Conservation (phyloP, 2,888 invertebrate genomes). For the Schizotus pectinicornis region DNA sequence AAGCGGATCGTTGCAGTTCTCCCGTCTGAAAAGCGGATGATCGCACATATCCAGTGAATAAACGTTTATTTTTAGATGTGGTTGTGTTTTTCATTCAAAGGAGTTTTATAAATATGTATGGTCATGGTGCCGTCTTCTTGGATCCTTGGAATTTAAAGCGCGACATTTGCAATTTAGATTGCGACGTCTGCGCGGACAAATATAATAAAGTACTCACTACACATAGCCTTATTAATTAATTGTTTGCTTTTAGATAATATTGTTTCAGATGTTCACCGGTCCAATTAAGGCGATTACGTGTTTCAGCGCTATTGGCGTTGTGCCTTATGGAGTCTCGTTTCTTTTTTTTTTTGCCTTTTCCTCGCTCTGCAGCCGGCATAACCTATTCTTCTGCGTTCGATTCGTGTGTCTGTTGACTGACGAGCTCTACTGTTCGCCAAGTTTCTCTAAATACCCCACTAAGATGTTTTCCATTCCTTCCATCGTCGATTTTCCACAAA, state of each 20-base stretch:
- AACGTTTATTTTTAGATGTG: slow-evolving; percentile 46
- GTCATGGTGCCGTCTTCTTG: slow-evolving; percentile 50
- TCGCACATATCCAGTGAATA: slow-evolving; percentile 26
- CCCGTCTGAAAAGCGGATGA: neutral
- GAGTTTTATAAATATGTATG: slow-evolving; percentile 51
- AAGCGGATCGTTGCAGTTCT: too few species aligned
- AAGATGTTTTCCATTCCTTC: too few species aligned
- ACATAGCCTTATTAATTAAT: slow-evolving; percentile 22
- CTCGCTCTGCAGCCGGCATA: too few species aligned
- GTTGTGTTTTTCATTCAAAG: slow-evolving; percentile 40
- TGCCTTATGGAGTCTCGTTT: neutral
- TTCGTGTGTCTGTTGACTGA: too few species aligned
- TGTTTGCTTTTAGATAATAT: slow-evolving; percentile 13
- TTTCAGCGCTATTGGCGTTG: neutral
- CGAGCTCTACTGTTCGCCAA: too few species aligned
- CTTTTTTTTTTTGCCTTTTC: neutral
- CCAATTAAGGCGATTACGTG: neutral
- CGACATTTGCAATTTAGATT: slow-evolving; percentile 51
- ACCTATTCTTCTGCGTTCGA: too few species aligned
- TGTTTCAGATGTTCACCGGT: slow-evolving; percentile 6
- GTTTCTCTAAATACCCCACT: too few species aligned
- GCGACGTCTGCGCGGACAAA: slow-evolving; percentile 24
- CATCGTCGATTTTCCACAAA: too few species aligned
- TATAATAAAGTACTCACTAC: slow-evolving; percentile 21
- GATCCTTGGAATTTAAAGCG: slow-evolving; percentile 52